phyloP scores from a whole-genome alignment of 2,888 invertebrate species.

The Harpagoxenus sublaevis region DNA sequence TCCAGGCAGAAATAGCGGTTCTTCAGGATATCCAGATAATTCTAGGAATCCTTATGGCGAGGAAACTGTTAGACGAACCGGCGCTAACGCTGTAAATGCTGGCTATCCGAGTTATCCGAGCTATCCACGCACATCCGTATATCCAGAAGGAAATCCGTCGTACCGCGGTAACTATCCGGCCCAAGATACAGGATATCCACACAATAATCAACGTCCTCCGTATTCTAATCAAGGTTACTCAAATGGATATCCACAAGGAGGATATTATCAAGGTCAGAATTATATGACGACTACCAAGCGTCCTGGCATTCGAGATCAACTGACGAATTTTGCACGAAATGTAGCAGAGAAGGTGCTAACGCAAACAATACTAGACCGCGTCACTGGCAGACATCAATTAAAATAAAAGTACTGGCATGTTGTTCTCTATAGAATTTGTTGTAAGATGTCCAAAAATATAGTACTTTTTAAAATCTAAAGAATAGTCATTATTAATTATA shows the following conservation, averaged over 20 bases:
- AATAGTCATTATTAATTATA: background rate
- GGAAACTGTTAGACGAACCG: slow-evolving; percentile 62
- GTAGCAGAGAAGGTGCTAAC: slow-evolving; percentile 79
- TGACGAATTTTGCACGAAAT: slow-evolving; percentile 79
- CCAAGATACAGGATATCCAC: slow-evolving; percentile 59
- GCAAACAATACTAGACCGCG: slow-evolving; percentile 81
- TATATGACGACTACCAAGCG: slow-evolving; percentile 76
- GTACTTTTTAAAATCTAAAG: background rate
- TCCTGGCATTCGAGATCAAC: slow-evolving; percentile 78
- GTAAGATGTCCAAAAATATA: slow-evolving; percentile 2
- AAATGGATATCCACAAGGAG: slow-evolving; percentile 60
- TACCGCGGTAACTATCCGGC: slow-evolving; percentile 55
- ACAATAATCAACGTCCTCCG: slow-evolving; percentile 60
- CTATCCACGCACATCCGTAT: slow-evolving; percentile 34
- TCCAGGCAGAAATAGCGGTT: background rate
- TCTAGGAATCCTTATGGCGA: slow-evolving; percentile 59
- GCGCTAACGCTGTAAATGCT: slow-evolving; percentile 72
- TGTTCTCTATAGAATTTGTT: background rate
- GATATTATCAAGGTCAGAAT: slow-evolving; percentile 52
- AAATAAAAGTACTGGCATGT: background rate
- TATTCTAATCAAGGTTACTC: slow-evolving; percentile 66
- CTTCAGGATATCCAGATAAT: slow-evolving; percentile 40
- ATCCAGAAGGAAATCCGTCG: slow-evolving; percentile 44
- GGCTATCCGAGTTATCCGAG: slow-evolving; percentile 63
- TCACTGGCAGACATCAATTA: slow-evolving; percentile 72